phyloP scores from a whole-genome alignment of 2,888 invertebrate species.

The Stenodera caucasica region DNA sequence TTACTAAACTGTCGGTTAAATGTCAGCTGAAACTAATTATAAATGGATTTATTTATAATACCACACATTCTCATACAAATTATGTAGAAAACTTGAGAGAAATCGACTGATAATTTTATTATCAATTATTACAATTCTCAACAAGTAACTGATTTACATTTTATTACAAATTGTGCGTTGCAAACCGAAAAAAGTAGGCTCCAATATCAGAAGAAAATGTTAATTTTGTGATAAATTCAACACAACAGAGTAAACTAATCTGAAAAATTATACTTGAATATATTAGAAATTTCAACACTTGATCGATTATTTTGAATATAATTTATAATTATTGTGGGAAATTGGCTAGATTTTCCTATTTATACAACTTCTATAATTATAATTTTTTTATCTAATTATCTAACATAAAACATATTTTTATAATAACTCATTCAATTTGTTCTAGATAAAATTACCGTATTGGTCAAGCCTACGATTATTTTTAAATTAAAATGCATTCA shows the following conservation, averaged over 20 bases:
- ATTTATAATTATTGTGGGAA: not conserved
- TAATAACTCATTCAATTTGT: not conserved
- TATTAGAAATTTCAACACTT: not conserved
- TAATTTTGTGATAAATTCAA: not conserved
- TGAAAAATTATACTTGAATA: not conserved
- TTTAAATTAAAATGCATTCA: not conserved
- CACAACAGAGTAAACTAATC: not conserved
- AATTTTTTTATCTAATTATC: not conserved
- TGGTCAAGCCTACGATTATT: conserved; percentile 5
- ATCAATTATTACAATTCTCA: not conserved
- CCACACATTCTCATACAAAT: not conserved
- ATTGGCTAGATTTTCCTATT: not conserved
- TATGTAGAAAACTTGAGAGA: not conserved
- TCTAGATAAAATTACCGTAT: not conserved
- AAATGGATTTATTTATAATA: not conserved
- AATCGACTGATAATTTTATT: not conserved
- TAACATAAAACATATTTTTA: not conserved
- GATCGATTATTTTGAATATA: not conserved
- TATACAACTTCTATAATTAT: not conserved
- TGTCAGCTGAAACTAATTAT: not conserved
- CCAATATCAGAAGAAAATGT: not conserved
- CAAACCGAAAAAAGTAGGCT: not conserved
- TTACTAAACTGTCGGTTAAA: not conserved
- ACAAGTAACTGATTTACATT: not conserved
- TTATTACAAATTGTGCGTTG: not conserved